Conservation (phyloP, 1,140 invertebrate genomes). For the Copidosoma floridanum region DNA sequence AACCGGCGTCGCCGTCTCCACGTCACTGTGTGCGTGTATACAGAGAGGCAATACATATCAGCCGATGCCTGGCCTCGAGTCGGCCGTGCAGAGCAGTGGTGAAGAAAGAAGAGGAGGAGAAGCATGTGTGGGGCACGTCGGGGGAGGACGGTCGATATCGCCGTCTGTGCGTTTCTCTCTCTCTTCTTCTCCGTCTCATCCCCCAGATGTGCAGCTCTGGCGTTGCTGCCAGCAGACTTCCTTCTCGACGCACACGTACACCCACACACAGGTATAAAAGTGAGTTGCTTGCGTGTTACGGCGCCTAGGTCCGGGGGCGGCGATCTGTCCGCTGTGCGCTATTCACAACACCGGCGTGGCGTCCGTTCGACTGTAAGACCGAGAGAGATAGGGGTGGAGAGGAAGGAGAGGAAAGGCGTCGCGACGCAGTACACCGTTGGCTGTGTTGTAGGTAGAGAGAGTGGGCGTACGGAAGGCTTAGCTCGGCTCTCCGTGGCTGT, state of each 20-base stretch:
- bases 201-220: not conserved
- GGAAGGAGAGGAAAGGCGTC: too few relatives aligned
- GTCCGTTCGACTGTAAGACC: not conserved
- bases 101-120: constrained; percentile 22
- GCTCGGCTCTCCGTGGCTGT: not conserved
- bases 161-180: constrained; percentile 46
- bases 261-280: not conserved
- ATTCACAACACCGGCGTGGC: not conserved
- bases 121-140: constrained; percentile 29
- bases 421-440: not conserved
- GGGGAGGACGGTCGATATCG: constrained; percentile 48
- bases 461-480: too few relatives aligned
- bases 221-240: too few relatives aligned
- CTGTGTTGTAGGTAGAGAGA: not conserved
- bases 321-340: not conserved
- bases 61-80: not conserved
- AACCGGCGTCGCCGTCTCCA: too few relatives aligned
- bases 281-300: not conserved
- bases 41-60: too few relatives aligned
- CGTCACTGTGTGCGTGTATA: too few relatives aligned
- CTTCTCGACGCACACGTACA: constrained; percentile 4
- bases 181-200: not conserved
- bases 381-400: too few relatives aligned
- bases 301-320: not conserved
- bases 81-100: too few relatives aligned